A percentile compares a stretch with the other conserved stretches of the same genome.
Evolutionary conservation across 2,888 invertebrate genomes (phyloP).

Genomic region (Conus canariensis): DNA sequence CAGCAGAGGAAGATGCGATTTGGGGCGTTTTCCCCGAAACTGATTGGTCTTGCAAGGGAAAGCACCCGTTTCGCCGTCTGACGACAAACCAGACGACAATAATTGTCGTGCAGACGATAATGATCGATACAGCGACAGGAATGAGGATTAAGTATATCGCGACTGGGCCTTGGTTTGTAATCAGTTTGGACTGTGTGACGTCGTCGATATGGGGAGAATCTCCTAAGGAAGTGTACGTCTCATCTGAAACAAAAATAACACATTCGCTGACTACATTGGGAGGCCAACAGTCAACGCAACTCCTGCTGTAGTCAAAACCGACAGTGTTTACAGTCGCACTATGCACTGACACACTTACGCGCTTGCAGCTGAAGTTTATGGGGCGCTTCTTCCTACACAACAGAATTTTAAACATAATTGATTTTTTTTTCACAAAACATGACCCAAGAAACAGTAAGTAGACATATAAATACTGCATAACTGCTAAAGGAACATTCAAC

Average conservation of each 20-base stretch:
- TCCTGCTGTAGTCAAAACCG: not conserved
- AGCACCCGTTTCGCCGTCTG: not conserved
- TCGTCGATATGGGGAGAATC: not conserved
- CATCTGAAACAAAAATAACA: no score
- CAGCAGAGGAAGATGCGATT: not conserved
- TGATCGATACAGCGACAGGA: not conserved
- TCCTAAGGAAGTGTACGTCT: not conserved
- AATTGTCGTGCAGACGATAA: constrained; percentile 6
- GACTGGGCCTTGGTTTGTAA: not conserved
- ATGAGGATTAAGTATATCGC: constrained; percentile 26
- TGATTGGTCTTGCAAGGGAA: not conserved
- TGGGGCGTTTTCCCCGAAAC: not conserved
- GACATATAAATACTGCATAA: no score
- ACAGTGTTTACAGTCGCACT: not conserved
- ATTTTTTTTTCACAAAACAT: no score
- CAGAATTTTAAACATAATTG: no score
- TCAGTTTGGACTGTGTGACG: not conserved
- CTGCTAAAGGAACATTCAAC: no score
- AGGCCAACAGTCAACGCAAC: no score
- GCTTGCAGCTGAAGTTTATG: no score
- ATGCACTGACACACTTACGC: no score
- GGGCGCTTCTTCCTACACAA: no score
- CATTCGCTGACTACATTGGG: no score
- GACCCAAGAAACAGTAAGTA: no score
- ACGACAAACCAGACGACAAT: not conserved